phyloP scores from a whole-genome alignment of 1,140 invertebrate species.

The Leptonema lineaticorne region DNA sequence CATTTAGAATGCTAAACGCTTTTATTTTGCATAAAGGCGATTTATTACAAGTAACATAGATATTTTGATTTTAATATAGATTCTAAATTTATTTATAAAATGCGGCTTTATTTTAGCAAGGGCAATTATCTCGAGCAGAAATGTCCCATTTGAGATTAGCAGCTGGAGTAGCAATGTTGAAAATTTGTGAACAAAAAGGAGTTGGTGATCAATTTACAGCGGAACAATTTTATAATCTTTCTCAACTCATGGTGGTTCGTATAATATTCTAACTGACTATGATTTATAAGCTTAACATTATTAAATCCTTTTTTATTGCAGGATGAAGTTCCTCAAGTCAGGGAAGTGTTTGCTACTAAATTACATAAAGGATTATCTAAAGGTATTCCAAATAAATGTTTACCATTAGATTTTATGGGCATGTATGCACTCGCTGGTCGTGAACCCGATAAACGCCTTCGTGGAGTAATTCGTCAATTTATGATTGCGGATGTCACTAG shows the following conservation, averaged over 20 bases:
- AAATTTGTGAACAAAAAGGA: conserved; percentile 93
- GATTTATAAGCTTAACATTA: not conserved
- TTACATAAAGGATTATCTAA: conserved; percentile 81
- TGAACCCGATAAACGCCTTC: conserved; percentile 78
- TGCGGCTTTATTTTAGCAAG: conserved; percentile 62
- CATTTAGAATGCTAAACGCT: conserved; percentile 87
- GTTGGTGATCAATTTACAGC: conserved; percentile 92
- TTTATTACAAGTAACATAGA: conserved; percentile 56
- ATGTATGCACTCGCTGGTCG: conserved; percentile 87
- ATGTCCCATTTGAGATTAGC: conserved; percentile 89
- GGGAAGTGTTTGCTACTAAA: conserved; percentile 87
- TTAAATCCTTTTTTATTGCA: conserved; percentile 45
- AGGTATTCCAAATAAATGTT: conserved; percentile 82
- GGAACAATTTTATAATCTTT: conserved; percentile 93
- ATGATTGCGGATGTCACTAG: conserved; percentile 86
- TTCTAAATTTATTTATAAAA: not conserved
- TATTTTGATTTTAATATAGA: not conserved
- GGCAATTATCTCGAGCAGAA: conserved; percentile 75
- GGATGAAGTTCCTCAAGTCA: conserved; percentile 87
- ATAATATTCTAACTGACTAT: not conserved
- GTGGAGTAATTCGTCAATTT: conserved; percentile 68
- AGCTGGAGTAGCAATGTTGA: conserved; percentile 93
- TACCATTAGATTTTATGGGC: conserved; percentile 96
- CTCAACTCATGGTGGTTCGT: conserved; percentile 83
- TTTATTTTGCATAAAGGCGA: conserved; percentile 90